phyloP scores from a whole-genome alignment of 2,113 vertebrate genomes.

The Tetrax tetrax region DNA sequence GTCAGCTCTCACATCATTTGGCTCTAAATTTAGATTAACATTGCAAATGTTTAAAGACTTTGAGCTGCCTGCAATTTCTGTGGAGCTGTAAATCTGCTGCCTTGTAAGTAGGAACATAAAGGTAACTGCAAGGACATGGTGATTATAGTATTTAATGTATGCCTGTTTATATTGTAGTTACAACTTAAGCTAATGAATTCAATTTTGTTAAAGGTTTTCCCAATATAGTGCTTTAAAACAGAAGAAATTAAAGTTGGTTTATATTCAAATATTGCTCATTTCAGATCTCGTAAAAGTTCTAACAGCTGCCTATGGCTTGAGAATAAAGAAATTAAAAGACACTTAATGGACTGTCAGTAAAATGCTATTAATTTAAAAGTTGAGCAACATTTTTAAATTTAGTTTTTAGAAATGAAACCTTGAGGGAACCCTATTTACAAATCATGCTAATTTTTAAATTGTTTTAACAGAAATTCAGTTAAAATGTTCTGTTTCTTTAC shows the following conservation, averaged over 20 bases:
- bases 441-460: background rate
- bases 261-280: conserved; percentile 53
- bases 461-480: background rate
- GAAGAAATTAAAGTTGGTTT: conserved; percentile 31
- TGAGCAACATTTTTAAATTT: background rate
- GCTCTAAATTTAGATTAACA: background rate
- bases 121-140: background rate
- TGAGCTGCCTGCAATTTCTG: background rate
- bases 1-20: background rate
- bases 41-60: background rate
- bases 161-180: conserved; percentile 16
- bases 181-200: conserved; percentile 28
- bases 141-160: conserved; percentile 15
- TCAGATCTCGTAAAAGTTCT: conserved; percentile 5
- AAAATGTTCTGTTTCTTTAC: background rate
- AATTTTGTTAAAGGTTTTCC: conserved; percentile 29
- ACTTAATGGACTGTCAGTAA: background rate
- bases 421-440: background rate
- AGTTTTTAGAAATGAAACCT: background rate
- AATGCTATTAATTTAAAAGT: background rate
- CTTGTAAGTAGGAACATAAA: background rate
- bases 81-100: background rate
- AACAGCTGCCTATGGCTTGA: background rate
- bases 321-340: conserved; percentile 24
- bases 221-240: conserved; percentile 4